Evolutionary conservation across 2,888 invertebrate species (phyloP).

Genomic region (Hirudinaria manillensis): DNA sequence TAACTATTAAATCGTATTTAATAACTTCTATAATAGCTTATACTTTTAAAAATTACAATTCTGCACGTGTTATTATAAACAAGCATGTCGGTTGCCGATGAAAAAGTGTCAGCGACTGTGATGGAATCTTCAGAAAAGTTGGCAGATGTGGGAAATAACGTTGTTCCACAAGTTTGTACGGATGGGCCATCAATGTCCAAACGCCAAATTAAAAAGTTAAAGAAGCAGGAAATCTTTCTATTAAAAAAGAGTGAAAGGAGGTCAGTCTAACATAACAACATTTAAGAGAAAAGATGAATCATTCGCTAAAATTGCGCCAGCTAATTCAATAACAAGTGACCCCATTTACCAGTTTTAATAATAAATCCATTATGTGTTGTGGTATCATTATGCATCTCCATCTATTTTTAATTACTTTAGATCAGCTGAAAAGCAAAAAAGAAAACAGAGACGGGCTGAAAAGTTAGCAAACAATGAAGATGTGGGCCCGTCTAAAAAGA

Average conservation of each 20-base stretch:
- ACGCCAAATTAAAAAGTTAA: slow-evolving; percentile 35
- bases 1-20: too few relatives aligned
- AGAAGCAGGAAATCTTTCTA: slow-evolving; percentile 34
- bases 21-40: too few relatives aligned
- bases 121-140: too few relatives aligned
- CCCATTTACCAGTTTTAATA: too few relatives aligned
- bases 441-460: slow-evolving; percentile 65
- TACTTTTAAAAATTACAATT: too few relatives aligned
- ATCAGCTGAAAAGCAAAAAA: slow-evolving; percentile 29
- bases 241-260: slow-evolving; percentile 34
- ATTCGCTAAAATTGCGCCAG: background rate
- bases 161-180: background rate
- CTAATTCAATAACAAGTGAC: background rate
- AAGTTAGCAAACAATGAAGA: slow-evolving; percentile 62
- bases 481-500: slow-evolving; percentile 67
- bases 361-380: too few relatives aligned
- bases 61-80: too few relatives aligned
- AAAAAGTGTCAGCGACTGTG: too few relatives aligned
- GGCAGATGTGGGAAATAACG: background rate
- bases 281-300: too few relatives aligned
- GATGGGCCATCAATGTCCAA: slow-evolving; percentile 32
- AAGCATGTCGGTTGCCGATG: too few relatives aligned
- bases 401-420: background rate
- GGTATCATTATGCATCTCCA: background rate
- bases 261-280: slow-evolving; percentile 19